These are phyloP conservation scores for Mola mola DNA, from an alignment of 2,113 vertebrate genomes.

Conservation along the genomic window DNA sequence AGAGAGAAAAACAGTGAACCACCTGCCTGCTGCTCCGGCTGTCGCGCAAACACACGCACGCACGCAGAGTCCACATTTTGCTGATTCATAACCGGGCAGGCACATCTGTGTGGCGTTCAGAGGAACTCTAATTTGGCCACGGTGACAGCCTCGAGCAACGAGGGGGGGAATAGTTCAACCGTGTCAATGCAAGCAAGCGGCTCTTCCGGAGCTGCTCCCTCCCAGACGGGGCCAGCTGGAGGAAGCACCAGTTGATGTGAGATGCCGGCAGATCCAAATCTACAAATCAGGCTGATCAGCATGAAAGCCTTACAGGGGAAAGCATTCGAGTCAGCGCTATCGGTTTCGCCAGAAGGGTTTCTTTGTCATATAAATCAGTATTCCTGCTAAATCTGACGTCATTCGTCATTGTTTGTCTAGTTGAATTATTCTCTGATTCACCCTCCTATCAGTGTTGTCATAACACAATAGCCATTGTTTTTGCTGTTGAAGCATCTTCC, in stretches of 20 bases:
- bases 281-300: slow-evolving; percentile 2
- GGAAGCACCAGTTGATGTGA: slow-evolving; percentile 15
- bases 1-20: slow-evolving; percentile 28
- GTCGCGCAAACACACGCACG: slow-evolving; percentile 20
- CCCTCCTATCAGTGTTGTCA: neutral
- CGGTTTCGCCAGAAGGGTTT: no score
- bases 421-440: neutral
- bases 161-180: slow-evolving; percentile 26
- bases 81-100: slow-evolving; percentile 53
- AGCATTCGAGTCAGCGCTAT: neutral
- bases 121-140: slow-evolving; percentile 28
- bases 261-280: neutral
- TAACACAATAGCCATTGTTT: neutral
- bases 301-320: neutral
- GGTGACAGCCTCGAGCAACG: slow-evolving; percentile 4
- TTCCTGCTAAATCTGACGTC: no score
- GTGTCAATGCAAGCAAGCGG: slow-evolving; percentile 23
- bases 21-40: slow-evolving; percentile 12
- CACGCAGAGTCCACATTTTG: slow-evolving; percentile 4
- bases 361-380: neutral
- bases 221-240: slow-evolving; percentile 13
- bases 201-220: slow-evolving; percentile 22
- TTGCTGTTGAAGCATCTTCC: neutral
- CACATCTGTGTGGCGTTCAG: slow-evolving; percentile 25
- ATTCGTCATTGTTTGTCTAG: neutral